phyloP scores from a whole-genome alignment of 2,113 vertebrate species.

The Electrona antarctica region DNA sequence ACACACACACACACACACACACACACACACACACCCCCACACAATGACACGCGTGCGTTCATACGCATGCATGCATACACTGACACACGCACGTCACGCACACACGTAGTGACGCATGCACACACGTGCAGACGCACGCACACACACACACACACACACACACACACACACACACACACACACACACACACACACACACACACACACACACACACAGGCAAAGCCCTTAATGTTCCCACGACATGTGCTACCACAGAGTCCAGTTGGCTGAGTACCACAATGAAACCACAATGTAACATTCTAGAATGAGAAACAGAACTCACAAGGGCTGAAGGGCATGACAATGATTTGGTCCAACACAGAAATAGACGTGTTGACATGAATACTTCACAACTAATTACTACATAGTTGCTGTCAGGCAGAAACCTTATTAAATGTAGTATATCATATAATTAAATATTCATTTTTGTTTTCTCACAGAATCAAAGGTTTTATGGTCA shows the following conservation, averaged over 20 bases:
- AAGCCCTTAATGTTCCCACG: conserved; percentile 53
- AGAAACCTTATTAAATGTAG: neutral
- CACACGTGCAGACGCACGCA: neutral
- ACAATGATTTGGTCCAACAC: conserved; percentile 16
- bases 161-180: neutral
- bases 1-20: neutral
- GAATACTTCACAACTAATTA: conserved; percentile 23
- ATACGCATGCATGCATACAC: neutral
- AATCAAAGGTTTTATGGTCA: too few relatives aligned
- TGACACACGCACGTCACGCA: neutral
- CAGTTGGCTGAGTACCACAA: conserved; percentile 26
- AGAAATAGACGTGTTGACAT: conserved; percentile 27
- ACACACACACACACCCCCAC: neutral
- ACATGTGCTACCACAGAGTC: conserved; percentile 55
- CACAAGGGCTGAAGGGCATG: conserved; percentile 17
- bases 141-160: neutral
- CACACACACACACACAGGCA: neutral
- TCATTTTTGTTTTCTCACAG: neutral
- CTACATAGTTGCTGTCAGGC: neutral
- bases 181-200: neutral
- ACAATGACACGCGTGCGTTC: neutral
- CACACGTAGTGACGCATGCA: too few relatives aligned
- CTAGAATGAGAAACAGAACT: conserved; percentile 29
- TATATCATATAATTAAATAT: too few relatives aligned
- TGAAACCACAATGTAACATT: conserved; percentile 39